phyloP scores from a whole-genome alignment of 2,113 vertebrate species.

The Apodemus speciosus region DNA sequence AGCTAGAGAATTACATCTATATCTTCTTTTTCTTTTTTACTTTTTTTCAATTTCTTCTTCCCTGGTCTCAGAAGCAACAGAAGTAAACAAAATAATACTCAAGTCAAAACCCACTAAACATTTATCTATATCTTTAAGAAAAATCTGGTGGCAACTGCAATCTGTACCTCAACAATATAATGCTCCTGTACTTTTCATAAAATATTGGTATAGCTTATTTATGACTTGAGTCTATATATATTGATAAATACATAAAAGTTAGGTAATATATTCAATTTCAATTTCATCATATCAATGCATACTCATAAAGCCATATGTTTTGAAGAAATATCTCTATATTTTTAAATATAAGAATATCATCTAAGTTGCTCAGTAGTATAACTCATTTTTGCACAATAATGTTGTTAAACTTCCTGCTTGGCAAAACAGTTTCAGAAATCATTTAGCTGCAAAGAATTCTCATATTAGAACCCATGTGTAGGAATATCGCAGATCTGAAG shows the following conservation, averaged over 20 bases:
- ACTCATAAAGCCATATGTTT: conserved; percentile 31
- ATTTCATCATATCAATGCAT: conserved; percentile 47
- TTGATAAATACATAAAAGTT: conserved; percentile 44
- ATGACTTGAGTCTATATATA: conserved; percentile 2
- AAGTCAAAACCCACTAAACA: conserved; percentile 35
- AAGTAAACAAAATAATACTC: conserved; percentile 31
- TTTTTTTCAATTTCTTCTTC: conserved; percentile 1
- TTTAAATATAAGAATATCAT: conserved; percentile 48
- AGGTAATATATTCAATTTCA: conserved; percentile 16
- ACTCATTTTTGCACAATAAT: conserved; percentile 42
- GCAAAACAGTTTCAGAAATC: conserved; percentile 48
- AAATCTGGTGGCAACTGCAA: conserved; percentile 24
- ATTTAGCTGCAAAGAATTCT: conserved; percentile 59
- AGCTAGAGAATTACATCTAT: conserved; percentile 9
- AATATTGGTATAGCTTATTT: neutral
- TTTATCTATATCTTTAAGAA: conserved; percentile 41
- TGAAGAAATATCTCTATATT: neutral
- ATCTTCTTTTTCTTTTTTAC: conserved; percentile 9
- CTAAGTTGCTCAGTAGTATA: conserved; percentile 58
- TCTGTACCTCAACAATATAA: conserved; percentile 13
- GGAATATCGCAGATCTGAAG: conserved; percentile 45
- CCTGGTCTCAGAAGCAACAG: conserved; percentile 31
- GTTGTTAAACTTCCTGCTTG: conserved; percentile 64
- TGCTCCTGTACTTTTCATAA: neutral
- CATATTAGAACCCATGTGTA: conserved; percentile 46